These are phyloP conservation scores for Oxyura jamaicensis DNA, from an alignment of 2,113 vertebrate species.

Conservation along the genomic window DNA sequence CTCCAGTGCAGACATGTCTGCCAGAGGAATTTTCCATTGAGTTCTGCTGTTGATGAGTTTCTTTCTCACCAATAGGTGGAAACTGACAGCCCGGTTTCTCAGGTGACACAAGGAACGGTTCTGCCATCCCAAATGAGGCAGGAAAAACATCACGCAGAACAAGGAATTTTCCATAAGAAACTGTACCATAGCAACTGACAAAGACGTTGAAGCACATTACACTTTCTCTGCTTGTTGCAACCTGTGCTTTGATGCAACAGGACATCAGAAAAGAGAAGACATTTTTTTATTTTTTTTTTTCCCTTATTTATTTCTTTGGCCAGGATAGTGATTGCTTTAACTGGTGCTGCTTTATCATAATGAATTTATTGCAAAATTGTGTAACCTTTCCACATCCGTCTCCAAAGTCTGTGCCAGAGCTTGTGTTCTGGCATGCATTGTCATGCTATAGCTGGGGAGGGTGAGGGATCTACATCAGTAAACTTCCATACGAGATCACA, in stretches of 20 bases:
- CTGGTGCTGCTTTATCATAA: conserved; percentile 49
- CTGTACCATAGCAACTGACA: conserved; percentile 71
- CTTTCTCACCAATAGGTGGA: conserved; percentile 76
- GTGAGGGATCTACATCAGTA: neutral
- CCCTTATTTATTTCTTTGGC: conserved; percentile 47
- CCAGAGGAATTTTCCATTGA: conserved; percentile 56
- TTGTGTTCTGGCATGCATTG: conserved; percentile 18
- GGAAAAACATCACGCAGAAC: conserved; percentile 72
- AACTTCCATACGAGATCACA: neutral
- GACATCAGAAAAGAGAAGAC: conserved; percentile 68
- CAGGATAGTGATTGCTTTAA: conserved; percentile 57
- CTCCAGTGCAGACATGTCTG: conserved; percentile 61
- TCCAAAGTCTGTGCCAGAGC: conserved; percentile 4
- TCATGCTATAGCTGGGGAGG: conserved; percentile 24
- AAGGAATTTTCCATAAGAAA: conserved; percentile 75
- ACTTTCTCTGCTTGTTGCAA: conserved; percentile 67
- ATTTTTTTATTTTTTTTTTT: conserved; percentile 7
- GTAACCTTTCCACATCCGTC: conserved; percentile 23
- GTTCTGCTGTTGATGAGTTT: conserved; percentile 74
- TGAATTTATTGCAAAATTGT: conserved; percentile 58
- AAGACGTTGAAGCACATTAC: conserved; percentile 70
- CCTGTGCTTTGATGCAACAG: conserved; percentile 73
- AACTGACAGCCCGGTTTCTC: conserved; percentile 74
- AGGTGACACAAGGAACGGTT: conserved; percentile 73
- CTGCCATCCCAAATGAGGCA: conserved; percentile 74